phyloP scores from a whole-genome alignment of 2,888 invertebrate species.

The Acanthosepion pharaonis region DNA sequence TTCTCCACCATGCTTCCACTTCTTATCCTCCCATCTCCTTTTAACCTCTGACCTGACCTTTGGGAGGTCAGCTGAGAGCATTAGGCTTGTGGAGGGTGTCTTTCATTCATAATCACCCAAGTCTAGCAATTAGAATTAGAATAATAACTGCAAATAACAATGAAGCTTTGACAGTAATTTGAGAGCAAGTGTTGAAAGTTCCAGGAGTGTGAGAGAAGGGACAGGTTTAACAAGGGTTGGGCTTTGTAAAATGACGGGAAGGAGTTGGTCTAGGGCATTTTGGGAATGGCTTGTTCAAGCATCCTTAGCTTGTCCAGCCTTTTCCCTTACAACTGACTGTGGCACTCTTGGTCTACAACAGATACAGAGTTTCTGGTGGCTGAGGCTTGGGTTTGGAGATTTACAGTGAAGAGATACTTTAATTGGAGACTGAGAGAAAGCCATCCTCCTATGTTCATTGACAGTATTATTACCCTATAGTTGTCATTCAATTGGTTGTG shows the following conservation, averaged over 20 bases:
- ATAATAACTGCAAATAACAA: conserved; percentile 17
- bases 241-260: neutral
- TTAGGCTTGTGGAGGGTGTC: neutral
- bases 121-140: neutral
- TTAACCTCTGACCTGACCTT: conserved; percentile 23
- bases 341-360: neutral
- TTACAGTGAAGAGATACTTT: neutral
- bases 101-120: neutral
- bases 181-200: conserved; percentile 25
- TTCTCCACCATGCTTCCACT: neutral
- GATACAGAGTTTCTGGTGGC: neutral
- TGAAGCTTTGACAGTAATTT: conserved; percentile 20
- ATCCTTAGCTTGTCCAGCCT: neutral
- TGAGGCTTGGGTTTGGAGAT: neutral
- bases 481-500: neutral
- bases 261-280: neutral
- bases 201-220: neutral
- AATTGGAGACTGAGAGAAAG: neutral
- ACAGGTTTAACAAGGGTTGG: neutral
- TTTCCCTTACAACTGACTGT: neutral
- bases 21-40: neutral
- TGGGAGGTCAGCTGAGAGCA: neutral
- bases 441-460: neutral
- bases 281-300: neutral
- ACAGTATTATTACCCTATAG: conserved; percentile 10